A percentile compares a stretch with the other conserved stretches of the same genome.
These are phyloP conservation scores for Aegithalos caudatus DNA, from an alignment of 2,113 vertebrate genomes.

Conservation along the genomic window DNA sequence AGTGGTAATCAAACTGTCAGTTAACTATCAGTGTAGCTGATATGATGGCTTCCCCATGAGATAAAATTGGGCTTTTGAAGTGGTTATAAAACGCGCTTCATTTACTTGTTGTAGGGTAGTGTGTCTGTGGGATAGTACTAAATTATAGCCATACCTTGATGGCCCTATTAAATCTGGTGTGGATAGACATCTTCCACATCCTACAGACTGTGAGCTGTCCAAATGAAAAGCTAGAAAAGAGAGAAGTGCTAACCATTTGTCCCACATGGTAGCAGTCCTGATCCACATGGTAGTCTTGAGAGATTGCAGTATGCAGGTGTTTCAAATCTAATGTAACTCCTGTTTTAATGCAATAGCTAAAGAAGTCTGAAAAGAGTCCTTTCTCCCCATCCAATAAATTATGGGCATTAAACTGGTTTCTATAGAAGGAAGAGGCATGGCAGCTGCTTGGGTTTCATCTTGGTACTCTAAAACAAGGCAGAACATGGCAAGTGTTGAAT, in stretches of 20 bases:
- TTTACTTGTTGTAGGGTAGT: neutral
- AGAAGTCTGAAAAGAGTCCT: neutral
- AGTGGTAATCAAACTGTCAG: neutral
- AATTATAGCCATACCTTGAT: neutral
- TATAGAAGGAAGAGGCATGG: neutral
- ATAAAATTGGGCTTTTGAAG: neutral
- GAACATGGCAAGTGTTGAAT: neutral
- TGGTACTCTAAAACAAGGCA: neutral
- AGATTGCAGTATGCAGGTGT: neutral
- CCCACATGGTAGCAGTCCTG: neutral
- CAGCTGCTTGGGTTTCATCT: neutral
- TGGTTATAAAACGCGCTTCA: neutral
- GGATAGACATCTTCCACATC: neutral
- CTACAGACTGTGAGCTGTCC: neutral
- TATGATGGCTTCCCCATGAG: neutral
- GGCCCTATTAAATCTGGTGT: neutral
- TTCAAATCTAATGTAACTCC: neutral
- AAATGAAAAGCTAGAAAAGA: neutral
- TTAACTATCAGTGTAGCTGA: neutral
- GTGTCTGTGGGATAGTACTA: neutral
- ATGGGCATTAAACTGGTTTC: neutral
- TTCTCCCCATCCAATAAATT: neutral
- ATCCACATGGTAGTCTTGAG: neutral
- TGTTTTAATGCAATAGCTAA: neutral
- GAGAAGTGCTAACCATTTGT: neutral